phyloP scores from a whole-genome alignment of 2,113 vertebrate genomes.

The Columba livia region DNA sequence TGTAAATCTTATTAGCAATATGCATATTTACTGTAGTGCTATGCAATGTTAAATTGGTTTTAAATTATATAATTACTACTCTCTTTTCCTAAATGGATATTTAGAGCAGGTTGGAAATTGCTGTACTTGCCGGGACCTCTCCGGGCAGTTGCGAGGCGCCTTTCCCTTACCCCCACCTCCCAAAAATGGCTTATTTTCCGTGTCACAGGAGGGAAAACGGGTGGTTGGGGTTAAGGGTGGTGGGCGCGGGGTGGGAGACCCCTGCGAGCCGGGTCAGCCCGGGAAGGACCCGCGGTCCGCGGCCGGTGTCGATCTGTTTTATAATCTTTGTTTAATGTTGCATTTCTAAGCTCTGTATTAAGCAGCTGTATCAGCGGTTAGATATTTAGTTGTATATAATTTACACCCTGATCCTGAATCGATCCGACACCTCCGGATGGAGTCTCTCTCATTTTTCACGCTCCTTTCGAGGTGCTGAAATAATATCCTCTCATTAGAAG shows the following conservation, averaged over 20 bases:
- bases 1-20: constrained; percentile 82
- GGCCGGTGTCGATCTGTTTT: constrained; percentile 61
- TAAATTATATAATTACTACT: constrained; percentile 81
- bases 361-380: constrained; percentile 79
- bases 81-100: constrained; percentile 77
- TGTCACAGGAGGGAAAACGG: background rate
- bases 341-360: constrained; percentile 82
- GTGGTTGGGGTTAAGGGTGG: background rate
- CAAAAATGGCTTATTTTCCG: background rate
- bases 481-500: constrained; percentile 98
- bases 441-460: constrained; percentile 89
- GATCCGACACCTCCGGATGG: constrained; percentile 94
- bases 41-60: constrained; percentile 78
- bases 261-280: background rate
- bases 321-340: constrained; percentile 84
- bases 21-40: constrained; percentile 81
- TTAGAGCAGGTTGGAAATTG: constrained; percentile 70
- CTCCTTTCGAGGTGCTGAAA: constrained; percentile 90
- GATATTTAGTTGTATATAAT: constrained; percentile 88
- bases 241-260: background rate
- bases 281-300: background rate
- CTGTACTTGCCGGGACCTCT: constrained; percentile 39
- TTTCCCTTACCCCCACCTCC: background rate
- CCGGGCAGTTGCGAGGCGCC: background rate
- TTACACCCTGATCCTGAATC: constrained; percentile 89